Evolutionary conservation across 2,888 invertebrate genomes (phyloP).

Genomic region (Eretmocerus hayati): DNA sequence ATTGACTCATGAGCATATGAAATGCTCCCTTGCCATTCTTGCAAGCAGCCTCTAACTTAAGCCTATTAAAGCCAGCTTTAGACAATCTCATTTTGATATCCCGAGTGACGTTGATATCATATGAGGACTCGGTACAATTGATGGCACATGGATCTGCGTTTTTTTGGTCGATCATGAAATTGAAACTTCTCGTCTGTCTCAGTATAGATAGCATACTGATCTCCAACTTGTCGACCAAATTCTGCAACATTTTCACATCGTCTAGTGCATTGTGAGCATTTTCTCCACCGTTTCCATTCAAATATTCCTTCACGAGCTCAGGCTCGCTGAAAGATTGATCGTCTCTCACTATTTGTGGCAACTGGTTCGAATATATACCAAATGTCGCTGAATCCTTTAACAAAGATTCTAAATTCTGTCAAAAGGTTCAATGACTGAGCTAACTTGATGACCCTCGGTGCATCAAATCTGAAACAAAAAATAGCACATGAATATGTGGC

Average conservation of each 20-base stretch:
- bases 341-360: not conserved
- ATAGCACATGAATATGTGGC: no score
- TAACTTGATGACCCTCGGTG: slow-evolving; percentile 2
- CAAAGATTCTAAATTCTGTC: slow-evolving; percentile 5
- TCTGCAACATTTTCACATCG: slow-evolving; percentile 7
- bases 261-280: slow-evolving; percentile 6
- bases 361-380: not conserved
- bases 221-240: slow-evolving; percentile 2
- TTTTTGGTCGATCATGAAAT: not conserved
- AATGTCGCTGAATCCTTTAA: slow-evolving; percentile 1
- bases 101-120: not conserved
- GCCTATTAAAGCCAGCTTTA: not conserved
- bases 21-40: not conserved
- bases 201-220: not conserved
- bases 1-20: not conserved
- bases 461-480: slow-evolving; percentile 8
- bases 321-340: not conserved
- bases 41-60: not conserved
- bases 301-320: not conserved
- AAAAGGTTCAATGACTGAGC: slow-evolving; percentile 1
- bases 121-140: not conserved
- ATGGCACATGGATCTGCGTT: not conserved
- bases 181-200: not conserved
- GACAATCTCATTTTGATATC: not conserved
- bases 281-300: not conserved